These are phyloP conservation scores for Dermolepida albohirtum DNA, from an alignment of 2,888 invertebrate species.

Conservation along the genomic window DNA sequence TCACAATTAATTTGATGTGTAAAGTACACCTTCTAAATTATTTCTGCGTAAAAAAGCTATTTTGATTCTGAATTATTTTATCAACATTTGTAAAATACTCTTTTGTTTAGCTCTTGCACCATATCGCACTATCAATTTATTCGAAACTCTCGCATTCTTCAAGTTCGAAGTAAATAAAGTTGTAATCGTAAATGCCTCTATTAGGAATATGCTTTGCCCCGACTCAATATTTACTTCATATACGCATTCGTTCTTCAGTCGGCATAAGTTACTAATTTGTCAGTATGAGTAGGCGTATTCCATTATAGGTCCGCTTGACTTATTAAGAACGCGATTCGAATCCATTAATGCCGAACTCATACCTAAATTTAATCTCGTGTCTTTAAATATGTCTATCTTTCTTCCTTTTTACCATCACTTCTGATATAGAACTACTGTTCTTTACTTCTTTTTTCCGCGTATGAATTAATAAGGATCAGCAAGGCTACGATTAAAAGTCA, in stretches of 20 bases:
- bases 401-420: slow-evolving; percentile 14
- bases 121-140: too few species aligned
- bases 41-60: too few species aligned
- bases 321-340: slow-evolving; percentile 35
- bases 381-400: slow-evolving; percentile 13
- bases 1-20: too few species aligned
- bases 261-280: slow-evolving; percentile 36
- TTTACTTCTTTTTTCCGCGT: slow-evolving; percentile 5
- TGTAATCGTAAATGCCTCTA: slow-evolving; percentile 37
- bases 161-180: slow-evolving; percentile 19
- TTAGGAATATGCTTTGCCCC: slow-evolving; percentile 29
- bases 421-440: slow-evolving; percentile 18
- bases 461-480: slow-evolving; percentile 34
- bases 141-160: too few species aligned
- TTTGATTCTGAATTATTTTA: too few species aligned
- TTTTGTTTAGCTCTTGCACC: too few species aligned
- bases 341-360: slow-evolving; percentile 23
- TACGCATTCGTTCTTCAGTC: slow-evolving; percentile 19
- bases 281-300: slow-evolving; percentile 41
- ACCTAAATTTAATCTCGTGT: slow-evolving; percentile 31
- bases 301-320: slow-evolving; percentile 34
- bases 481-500: slow-evolving; percentile 29
- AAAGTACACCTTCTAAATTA: too few species aligned
- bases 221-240: slow-evolving; percentile 31
- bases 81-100: too few species aligned